These are phyloP conservation scores for Drosophila nebulosa DNA, from an alignment of 1,140 invertebrate species.

Conservation along the genomic window DNA sequence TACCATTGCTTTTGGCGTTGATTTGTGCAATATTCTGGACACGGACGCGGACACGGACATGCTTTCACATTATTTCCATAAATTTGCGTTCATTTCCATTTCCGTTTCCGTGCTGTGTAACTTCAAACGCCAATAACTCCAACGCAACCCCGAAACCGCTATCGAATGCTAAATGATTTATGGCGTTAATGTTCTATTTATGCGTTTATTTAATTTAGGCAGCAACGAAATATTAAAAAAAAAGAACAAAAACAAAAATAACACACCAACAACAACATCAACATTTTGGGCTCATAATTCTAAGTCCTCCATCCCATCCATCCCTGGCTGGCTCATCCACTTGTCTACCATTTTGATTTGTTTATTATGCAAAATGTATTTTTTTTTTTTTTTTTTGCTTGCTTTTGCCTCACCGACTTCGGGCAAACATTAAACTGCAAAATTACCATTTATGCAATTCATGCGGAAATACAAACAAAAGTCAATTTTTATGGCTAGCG, in stretches of 20 bases:
- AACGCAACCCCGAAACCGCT: background rate
- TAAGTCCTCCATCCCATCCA: conserved; percentile 35
- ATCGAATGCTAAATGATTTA: conserved; percentile 58
- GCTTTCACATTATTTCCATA: conserved; percentile 65
- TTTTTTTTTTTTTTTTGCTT: conserved; percentile 27
- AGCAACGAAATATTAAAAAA: background rate
- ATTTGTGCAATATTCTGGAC: conserved; percentile 29
- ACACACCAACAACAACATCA: conserved; percentile 7
- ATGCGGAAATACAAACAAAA: conserved; percentile 79
- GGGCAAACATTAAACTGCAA: conserved; percentile 72
- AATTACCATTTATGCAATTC: conserved; percentile 79
- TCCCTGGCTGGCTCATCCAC: background rate
- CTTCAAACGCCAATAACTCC: conserved; percentile 51
- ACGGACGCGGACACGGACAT: conserved; percentile 15
- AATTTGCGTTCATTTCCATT: conserved; percentile 73
- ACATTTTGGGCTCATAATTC: conserved; percentile 45
- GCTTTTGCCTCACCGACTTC: conserved; percentile 16
- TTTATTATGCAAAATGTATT: conserved; percentile 56
- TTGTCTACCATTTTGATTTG: conserved; percentile 40
- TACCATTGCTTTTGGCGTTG: conserved; percentile 19
- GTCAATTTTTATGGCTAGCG: conserved; percentile 67
- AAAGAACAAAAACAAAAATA: background rate
- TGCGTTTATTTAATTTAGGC: conserved; percentile 70
- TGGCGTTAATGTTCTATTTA: conserved; percentile 77
- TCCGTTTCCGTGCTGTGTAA: conserved; percentile 45